Conservation (phyloP, 2,888 invertebrate species). For the Eupithecia exiguata region DNA sequence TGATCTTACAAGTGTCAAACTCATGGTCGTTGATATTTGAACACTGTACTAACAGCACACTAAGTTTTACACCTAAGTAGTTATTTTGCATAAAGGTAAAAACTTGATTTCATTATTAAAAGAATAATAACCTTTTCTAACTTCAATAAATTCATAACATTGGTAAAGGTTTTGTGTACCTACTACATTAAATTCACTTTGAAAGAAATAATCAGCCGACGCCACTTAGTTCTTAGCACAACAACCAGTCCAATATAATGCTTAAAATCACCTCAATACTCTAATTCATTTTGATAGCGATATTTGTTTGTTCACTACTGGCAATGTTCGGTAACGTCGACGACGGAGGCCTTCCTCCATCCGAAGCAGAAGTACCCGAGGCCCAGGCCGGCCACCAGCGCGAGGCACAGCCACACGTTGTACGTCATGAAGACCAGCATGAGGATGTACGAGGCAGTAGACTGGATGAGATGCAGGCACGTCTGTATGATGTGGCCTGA, state of each 20-base stretch:
- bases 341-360: constrained; percentile 95
- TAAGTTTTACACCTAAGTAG: neutral
- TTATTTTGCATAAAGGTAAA: neutral
- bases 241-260: neutral
- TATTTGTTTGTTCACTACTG: constrained; percentile 82
- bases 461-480: constrained; percentile 92
- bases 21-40: neutral
- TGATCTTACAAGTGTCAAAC: constrained; percentile 3
- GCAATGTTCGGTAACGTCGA: constrained; percentile 96
- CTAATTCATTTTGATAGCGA: neutral
- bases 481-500: constrained; percentile 93
- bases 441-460: constrained; percentile 94
- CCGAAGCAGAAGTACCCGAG: constrained; percentile 97
- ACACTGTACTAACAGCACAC: neutral
- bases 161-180: neutral
- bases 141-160: neutral
- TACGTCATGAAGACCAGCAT: constrained; percentile 99
- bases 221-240: no score
- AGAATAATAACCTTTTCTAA: no score
- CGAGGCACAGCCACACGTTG: constrained; percentile 96
- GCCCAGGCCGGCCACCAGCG: constrained; percentile 94
- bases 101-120: neutral
- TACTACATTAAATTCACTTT: neutral
- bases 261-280: neutral
- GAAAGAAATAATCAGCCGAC: neutral